Conservation (phyloP, 2,113 vertebrate species). For the Prinia subflava region DNA sequence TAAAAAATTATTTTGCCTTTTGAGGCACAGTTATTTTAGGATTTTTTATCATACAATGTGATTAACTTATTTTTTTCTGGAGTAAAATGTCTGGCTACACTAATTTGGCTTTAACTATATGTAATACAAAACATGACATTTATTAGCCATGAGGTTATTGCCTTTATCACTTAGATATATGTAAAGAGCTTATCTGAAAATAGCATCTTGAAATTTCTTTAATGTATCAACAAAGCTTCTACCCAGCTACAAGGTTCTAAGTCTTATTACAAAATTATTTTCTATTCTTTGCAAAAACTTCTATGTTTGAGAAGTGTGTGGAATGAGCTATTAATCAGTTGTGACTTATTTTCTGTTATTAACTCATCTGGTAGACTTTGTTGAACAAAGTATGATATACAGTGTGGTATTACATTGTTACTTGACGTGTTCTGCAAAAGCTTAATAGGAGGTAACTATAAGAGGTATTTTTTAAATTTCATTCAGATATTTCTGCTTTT, state of each 20-base stretch:
- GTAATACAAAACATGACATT: not conserved
- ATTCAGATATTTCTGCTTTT: not conserved
- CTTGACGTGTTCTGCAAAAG: not conserved
- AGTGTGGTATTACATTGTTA: not conserved
- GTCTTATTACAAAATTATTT: not conserved
- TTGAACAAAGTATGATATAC: not conserved
- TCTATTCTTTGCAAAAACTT: not conserved
- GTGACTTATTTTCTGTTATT: not conserved
- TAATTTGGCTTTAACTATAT: not conserved
- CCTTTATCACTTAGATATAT: not conserved
- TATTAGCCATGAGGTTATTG: not conserved
- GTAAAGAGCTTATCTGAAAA: not conserved
- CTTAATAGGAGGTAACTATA: not conserved
- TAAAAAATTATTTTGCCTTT: not conserved
- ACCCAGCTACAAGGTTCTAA: not conserved
- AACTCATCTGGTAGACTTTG: not conserved
- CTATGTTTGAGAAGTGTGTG: not conserved
- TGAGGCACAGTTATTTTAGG: not conserved
- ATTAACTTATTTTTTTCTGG: not conserved
- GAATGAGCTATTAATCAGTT: not conserved
- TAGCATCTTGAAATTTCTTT: not conserved
- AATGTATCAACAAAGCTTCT: not conserved
- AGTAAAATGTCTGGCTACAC: not conserved
- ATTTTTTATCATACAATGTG: not conserved
- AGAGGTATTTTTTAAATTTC: not conserved